Percentiles rank a stretch among this genome's conserved stretches.
phyloP scores from a whole-genome alignment of 2,113 vertebrate genomes.

The Rhynchomys soricoides region DNA sequence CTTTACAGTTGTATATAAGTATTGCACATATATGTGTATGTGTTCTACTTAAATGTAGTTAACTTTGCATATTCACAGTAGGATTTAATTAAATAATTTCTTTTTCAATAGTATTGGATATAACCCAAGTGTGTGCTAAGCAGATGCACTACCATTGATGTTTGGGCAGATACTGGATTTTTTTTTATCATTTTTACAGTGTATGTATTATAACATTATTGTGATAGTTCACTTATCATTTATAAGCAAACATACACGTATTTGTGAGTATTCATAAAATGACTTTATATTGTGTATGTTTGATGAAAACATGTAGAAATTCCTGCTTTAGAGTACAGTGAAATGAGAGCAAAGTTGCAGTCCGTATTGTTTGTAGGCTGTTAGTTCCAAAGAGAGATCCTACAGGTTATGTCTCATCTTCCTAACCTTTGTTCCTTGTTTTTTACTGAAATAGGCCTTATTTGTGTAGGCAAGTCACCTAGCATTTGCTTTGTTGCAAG shows the following conservation, averaged over 20 bases:
- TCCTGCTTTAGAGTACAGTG: not conserved
- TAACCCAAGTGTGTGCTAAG: not conserved
- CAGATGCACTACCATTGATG: not conserved
- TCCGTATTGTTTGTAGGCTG: not conserved
- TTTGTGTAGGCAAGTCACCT: not conserved
- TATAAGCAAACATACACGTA: not conserved
- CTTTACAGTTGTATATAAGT: not conserved
- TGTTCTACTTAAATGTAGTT: slow-evolving; percentile 21
- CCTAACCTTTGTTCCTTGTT: not conserved
- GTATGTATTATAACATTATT: not conserved
- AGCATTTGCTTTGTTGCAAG: not conserved
- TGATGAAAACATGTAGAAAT: not conserved
- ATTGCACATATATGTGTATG: not conserved
- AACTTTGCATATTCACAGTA: slow-evolving; percentile 28
- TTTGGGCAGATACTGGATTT: not conserved
- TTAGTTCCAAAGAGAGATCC: not conserved
- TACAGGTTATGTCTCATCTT: not conserved
- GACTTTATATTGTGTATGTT: not conserved
- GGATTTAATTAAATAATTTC: slow-evolving; percentile 14
- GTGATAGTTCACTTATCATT: not conserved
- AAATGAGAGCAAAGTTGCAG: not conserved
- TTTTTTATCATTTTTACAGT: not conserved
- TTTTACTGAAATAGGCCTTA: not conserved
- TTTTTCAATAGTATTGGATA: not conserved
- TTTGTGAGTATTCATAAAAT: not conserved